Evolutionary conservation across 2,888 invertebrate species (phyloP).

Genomic region (Eilema depressum): DNA sequence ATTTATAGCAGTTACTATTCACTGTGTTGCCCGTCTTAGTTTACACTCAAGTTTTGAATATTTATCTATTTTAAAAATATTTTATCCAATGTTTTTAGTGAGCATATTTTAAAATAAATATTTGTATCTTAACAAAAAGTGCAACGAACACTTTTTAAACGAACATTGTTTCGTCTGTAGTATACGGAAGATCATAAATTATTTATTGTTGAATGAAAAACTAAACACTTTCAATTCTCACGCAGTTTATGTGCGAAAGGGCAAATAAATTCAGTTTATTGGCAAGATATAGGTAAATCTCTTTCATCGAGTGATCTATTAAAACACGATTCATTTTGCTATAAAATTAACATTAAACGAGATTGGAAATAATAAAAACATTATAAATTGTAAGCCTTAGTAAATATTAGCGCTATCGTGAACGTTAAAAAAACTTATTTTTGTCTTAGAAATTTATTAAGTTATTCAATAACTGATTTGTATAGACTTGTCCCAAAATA

Average conservation of each 20-base stretch:
- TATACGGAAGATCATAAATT: slow-evolving; percentile 5
- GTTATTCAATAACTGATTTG: slow-evolving; percentile 19
- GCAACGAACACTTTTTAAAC: slow-evolving; percentile 13
- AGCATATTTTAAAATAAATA: slow-evolving; percentile 28
- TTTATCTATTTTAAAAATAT: slow-evolving; percentile 29
- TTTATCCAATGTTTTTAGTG: slow-evolving; percentile 20
- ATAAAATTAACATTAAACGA: slow-evolving; percentile 44
- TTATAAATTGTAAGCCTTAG: slow-evolving; percentile 30
- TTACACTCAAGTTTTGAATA: slow-evolving; percentile 29
- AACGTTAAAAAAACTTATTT: slow-evolving; percentile 36
- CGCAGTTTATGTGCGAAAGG: not conserved
- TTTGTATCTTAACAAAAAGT: slow-evolving; percentile 18
- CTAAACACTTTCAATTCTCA: not conserved
- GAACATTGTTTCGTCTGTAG: slow-evolving; percentile 3
- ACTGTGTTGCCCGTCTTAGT: slow-evolving; percentile 26
- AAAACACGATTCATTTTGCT: slow-evolving; percentile 33
- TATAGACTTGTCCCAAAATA: slow-evolving; percentile 21
- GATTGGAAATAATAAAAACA: slow-evolving; percentile 38
- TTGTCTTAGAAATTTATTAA: slow-evolving; percentile 32
- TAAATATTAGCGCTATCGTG: slow-evolving; percentile 34
- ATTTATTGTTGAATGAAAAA: not conserved
- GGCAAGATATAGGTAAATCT: slow-evolving; percentile 7
- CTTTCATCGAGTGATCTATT: slow-evolving; percentile 29
- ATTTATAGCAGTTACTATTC: slow-evolving; percentile 39
- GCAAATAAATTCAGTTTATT: slow-evolving; percentile 10